A percentile compares a stretch with the other conserved stretches of the same genome.
Conservation (phyloP, 2,888 invertebrate genomes). For the Orchesellides sinensis region DNA sequence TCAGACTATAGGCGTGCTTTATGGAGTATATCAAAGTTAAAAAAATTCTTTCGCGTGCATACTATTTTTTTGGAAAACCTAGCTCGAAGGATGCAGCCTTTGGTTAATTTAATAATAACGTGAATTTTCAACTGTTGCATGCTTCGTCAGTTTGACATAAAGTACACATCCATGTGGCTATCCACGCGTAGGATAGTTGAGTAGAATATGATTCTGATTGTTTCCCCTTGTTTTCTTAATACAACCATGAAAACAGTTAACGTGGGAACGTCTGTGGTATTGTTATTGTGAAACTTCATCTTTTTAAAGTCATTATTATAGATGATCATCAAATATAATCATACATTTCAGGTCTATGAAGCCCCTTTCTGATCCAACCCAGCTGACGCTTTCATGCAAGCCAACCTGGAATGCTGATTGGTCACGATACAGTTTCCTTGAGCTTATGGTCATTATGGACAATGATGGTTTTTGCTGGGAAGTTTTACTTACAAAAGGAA, state of each 20-base stretch:
- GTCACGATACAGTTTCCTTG: conserved; percentile 53
- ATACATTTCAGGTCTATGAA: conserved; percentile 33
- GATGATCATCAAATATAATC: conserved; percentile 47
- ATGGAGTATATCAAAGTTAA: too few species aligned
- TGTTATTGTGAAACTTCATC: conserved; percentile 27
- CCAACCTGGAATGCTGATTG: conserved; percentile 56
- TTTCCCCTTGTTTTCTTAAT: conserved; percentile 40
- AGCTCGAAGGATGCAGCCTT: too few species aligned
- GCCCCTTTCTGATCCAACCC: conserved; percentile 48
- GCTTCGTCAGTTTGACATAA: neutral
- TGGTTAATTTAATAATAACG: neutral
- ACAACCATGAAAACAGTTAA: conserved; percentile 40
- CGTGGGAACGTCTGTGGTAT: conserved; percentile 51
- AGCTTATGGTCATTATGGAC: conserved; percentile 11
- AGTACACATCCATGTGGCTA: neutral
- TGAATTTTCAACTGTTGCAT: neutral
- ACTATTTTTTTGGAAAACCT: neutral
- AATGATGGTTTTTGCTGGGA: too few species aligned
- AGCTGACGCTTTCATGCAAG: conserved; percentile 61
- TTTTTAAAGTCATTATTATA: conserved; percentile 49
- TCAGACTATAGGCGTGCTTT: too few species aligned
- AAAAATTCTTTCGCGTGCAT: too few species aligned
- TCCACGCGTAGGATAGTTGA: neutral
- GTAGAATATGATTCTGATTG: neutral
- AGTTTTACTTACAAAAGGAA: conserved; percentile 8